Evolutionary conservation across 2,113 vertebrate species (phyloP).

Genomic region (Poecilia latipinna): DNA sequence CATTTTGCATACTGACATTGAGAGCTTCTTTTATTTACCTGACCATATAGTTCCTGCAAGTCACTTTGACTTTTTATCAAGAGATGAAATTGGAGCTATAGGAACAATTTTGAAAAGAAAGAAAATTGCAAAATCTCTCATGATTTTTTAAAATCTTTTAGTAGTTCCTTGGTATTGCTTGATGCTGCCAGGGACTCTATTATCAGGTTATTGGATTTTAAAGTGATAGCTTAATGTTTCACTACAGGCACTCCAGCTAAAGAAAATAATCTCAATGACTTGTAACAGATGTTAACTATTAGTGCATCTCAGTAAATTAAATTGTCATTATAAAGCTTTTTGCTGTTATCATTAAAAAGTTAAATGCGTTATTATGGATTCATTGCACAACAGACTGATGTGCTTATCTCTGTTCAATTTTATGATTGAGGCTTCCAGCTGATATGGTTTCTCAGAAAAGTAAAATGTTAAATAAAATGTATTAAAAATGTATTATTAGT

Average conservation of each 20-base stretch:
- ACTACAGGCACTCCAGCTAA: slow-evolving; percentile 9
- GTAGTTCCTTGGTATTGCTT: slow-evolving; percentile 20
- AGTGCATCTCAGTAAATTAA: slow-evolving; percentile 7
- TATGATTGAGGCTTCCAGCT: too few species aligned
- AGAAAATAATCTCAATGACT: slow-evolving; percentile 42
- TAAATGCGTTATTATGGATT: too few species aligned
- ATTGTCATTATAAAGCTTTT: neutral
- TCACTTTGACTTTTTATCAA: slow-evolving; percentile 19
- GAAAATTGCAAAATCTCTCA: slow-evolving; percentile 11
- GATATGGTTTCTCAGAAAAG: too few species aligned
- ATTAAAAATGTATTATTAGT: neutral
- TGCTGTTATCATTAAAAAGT: neutral
- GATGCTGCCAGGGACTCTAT: slow-evolving; percentile 33
- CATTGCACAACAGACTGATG: too few species aligned
- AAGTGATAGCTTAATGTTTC: slow-evolving; percentile 39
- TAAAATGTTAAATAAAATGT: neutral
- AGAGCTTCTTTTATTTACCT: slow-evolving; percentile 30
- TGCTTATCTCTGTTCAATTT: too few species aligned
- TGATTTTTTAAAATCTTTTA: slow-evolving; percentile 28
- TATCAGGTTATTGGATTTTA: slow-evolving; percentile 47
- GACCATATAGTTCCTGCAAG: slow-evolving; percentile 27
- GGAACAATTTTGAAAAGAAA: slow-evolving; percentile 4
- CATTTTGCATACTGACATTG: slow-evolving; percentile 37
- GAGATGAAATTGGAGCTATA: slow-evolving; percentile 34
- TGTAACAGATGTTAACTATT: slow-evolving; percentile 49